Percentiles rank a stretch among this genome's conserved stretches.
These are phyloP conservation scores for Anseranas semipalmata DNA, from an alignment of 2,113 vertebrate species.

Conservation along the genomic window DNA sequence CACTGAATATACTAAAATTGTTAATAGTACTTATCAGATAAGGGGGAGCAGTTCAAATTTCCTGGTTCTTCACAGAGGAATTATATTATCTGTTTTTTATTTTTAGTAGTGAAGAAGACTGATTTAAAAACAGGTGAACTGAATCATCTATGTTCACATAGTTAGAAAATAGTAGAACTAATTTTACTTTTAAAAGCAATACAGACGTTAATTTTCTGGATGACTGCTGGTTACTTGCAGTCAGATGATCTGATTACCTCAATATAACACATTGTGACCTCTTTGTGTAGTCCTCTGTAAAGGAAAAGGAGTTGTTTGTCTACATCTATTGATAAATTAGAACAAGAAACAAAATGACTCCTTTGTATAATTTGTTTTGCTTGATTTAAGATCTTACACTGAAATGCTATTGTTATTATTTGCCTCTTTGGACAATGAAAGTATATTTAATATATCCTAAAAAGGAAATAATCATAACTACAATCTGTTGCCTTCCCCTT, in stretches of 20 bases:
- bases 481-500: not conserved
- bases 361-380: not conserved
- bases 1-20: not conserved
- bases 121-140: not conserved
- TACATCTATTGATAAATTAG: not conserved
- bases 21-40: not conserved
- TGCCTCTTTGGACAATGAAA: not conserved
- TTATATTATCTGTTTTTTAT: not conserved
- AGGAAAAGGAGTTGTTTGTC: not conserved
- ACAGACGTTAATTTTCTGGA: slow-evolving; percentile 30
- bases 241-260: slow-evolving; percentile 4
- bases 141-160: not conserved
- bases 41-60: not conserved
- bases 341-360: not conserved
- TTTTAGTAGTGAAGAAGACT: not conserved
- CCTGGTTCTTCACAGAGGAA: not conserved
- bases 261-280: not conserved
- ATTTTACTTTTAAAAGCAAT: not conserved
- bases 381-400: not conserved
- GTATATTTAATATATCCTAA: not conserved
- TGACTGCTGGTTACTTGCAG: slow-evolving; percentile 8
- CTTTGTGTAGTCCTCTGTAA: not conserved
- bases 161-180: not conserved
- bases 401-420: not conserved
- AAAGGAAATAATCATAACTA: not conserved